phyloP scores from a whole-genome alignment of 2,113 vertebrate species.

The Eudyptes chrysolophus region DNA sequence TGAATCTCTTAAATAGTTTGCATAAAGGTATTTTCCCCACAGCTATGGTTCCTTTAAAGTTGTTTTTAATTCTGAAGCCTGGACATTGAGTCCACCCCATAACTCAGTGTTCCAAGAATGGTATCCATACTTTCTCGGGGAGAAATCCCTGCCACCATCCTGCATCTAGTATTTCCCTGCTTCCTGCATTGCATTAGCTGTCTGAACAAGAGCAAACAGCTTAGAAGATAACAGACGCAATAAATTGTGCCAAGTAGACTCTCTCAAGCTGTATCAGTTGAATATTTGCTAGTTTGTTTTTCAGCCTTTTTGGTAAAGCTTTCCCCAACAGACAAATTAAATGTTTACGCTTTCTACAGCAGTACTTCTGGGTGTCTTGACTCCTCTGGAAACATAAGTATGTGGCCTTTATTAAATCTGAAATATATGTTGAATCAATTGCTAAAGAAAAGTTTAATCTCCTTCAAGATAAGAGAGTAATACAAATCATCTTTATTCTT shows the following conservation, averaged over 20 bases:
- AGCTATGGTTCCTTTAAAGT: not conserved
- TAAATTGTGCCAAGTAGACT: not conserved
- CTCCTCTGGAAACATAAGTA: not conserved
- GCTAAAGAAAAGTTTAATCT: not conserved
- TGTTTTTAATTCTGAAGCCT: not conserved
- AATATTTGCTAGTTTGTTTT: not conserved
- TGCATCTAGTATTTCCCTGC: not conserved
- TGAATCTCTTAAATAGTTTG: not conserved
- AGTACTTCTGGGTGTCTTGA: not conserved
- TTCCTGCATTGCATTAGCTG: not conserved
- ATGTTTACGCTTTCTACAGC: not conserved
- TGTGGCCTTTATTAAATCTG: not conserved
- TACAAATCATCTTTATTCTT: not conserved
- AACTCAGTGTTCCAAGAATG: not conserved
- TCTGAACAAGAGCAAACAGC: not conserved
- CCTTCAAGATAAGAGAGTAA: not conserved
- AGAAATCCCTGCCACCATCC: not conserved
- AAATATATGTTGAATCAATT: not conserved
- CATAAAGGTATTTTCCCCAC: not conserved
- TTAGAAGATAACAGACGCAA: not conserved
- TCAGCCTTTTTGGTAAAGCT: not conserved
- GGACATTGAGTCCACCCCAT: not conserved
- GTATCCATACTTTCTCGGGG: not conserved
- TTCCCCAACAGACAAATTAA: not conserved
- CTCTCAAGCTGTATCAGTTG: not conserved